Evolutionary conservation across 1,140 invertebrate genomes (phyloP).

Genomic region (Drosophila yakuba): DNA sequence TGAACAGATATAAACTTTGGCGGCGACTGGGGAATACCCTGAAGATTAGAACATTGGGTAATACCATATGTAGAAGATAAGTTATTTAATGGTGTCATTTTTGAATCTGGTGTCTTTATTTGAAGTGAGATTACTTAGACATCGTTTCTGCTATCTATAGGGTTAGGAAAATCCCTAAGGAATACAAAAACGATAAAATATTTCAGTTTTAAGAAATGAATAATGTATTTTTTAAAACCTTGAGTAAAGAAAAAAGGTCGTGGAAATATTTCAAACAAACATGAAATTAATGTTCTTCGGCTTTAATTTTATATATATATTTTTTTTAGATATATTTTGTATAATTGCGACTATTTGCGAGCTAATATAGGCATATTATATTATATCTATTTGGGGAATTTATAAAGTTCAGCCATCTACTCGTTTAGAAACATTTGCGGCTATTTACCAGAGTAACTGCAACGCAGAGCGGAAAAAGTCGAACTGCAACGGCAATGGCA

Average conservation of each 20-base stretch:
- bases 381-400: neutral
- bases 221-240: too few relatives aligned
- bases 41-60: too few relatives aligned
- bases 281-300: too few relatives aligned
- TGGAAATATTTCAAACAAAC: too few relatives aligned
- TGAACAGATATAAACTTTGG: neutral
- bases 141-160: too few relatives aligned
- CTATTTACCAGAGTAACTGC: conserved; percentile 10
- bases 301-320: too few relatives aligned
- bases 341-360: too few relatives aligned
- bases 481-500: conserved; percentile 33
- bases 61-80: neutral
- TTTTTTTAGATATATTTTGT: too few relatives aligned
- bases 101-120: neutral
- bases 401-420: neutral
- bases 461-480: conserved; percentile 6
- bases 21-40: conserved; percentile 28
- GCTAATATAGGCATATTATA: too few relatives aligned
- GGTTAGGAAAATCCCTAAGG: too few relatives aligned
- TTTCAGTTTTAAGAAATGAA: neutral
- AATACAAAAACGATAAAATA: neutral
- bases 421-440: neutral
- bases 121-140: neutral
- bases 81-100: neutral
- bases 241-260: too few relatives aligned